Conservation (phyloP, 2,888 invertebrate genomes). For the Crocallis elinguaria region DNA sequence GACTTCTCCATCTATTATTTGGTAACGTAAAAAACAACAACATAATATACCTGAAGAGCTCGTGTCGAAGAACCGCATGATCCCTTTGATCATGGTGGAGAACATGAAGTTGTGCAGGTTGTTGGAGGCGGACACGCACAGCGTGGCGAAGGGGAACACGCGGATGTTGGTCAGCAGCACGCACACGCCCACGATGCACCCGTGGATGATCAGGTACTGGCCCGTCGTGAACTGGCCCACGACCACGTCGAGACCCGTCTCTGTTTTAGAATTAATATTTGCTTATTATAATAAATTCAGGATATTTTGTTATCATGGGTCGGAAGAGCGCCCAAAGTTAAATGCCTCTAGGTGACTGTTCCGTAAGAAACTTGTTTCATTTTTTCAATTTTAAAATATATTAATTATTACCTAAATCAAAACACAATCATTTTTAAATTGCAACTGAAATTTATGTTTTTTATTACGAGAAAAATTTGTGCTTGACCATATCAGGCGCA, state of each 20-base stretch:
- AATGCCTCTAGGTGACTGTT: no score
- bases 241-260: constrained; percentile 64
- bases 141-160: constrained; percentile 86
- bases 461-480: no score
- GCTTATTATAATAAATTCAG: no score
- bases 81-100: constrained; percentile 74
- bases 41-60: constrained; percentile 91
- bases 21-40: not conserved
- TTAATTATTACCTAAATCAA: no score
- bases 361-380: no score
- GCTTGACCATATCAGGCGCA: no score
- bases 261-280: constrained; percentile 45
- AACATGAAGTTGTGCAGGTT: constrained; percentile 90
- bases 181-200: constrained; percentile 75
- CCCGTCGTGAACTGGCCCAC: constrained; percentile 71
- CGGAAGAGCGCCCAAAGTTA: no score
- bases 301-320: no score
- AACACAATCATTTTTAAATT: no score
- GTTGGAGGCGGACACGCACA: constrained; percentile 87
- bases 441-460: no score
- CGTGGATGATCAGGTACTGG: constrained; percentile 86
- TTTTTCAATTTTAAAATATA: no score
- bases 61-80: constrained; percentile 90
- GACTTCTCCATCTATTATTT: not conserved
- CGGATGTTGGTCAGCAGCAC: constrained; percentile 85